phyloP scores from a whole-genome alignment of 2,888 invertebrate species.

The Drosophila neonasuta region DNA sequence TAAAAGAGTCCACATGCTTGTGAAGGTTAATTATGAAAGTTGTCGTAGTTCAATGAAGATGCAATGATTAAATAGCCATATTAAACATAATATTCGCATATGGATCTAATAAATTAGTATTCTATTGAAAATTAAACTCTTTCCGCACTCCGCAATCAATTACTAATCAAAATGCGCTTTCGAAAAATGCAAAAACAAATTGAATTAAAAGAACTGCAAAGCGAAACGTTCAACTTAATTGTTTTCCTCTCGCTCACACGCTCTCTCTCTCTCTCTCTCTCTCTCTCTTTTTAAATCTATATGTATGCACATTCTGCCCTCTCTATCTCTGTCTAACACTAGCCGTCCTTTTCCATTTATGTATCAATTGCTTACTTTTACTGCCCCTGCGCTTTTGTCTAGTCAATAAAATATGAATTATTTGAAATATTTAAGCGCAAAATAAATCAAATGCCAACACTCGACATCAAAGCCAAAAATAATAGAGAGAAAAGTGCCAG shows the following conservation, averaged over 20 bases:
- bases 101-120: not conserved
- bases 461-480: slow-evolving; percentile 49
- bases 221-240: slow-evolving; percentile 49
- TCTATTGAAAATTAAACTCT: slow-evolving; percentile 8
- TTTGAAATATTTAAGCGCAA: slow-evolving; percentile 66
- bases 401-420: slow-evolving; percentile 74
- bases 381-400: slow-evolving; percentile 28
- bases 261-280: not conserved
- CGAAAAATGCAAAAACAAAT: slow-evolving; percentile 48
- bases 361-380: slow-evolving; percentile 37
- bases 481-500: slow-evolving; percentile 24
- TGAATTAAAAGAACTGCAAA: slow-evolving; percentile 44
- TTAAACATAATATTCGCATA: not conserved
- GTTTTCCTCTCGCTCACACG: slow-evolving; percentile 16
- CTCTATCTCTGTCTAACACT: not conserved
- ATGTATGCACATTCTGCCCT: not conserved
- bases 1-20: not conserved
- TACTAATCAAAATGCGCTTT: slow-evolving; percentile 39
- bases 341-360: not conserved
- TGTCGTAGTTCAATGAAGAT: not conserved
- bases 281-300: not conserved
- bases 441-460: slow-evolving; percentile 71
- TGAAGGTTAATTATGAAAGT: not conserved
- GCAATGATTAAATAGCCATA: not conserved
- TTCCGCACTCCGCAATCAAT: slow-evolving; percentile 14